These are phyloP conservation scores for Teinopalpus imperialis DNA, from an alignment of 2,888 invertebrate genomes.

Conservation along the genomic window DNA sequence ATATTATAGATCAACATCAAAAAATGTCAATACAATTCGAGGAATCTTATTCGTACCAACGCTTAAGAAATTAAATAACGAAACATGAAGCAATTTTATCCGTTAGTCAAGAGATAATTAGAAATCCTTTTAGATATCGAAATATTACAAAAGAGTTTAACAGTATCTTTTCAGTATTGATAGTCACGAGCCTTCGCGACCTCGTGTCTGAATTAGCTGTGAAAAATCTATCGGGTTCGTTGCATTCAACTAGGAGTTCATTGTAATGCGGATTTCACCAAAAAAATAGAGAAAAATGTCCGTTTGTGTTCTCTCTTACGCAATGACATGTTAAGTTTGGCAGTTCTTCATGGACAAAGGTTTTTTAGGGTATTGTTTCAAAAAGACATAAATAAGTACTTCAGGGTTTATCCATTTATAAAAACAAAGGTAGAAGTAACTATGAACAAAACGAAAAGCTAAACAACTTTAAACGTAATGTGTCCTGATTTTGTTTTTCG, in stretches of 20 bases:
- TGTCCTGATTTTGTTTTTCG: no score
- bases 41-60: no score
- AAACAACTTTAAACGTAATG: no score
- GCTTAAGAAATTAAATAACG: no score
- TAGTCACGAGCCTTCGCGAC: slow-evolving; percentile 50
- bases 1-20: no score
- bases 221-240: slow-evolving; percentile 36
- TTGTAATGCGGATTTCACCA: slow-evolving; percentile 18
- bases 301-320: no score
- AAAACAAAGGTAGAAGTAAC: no score
- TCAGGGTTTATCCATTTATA: background rate
- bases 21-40: no score
- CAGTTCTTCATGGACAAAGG: no score
- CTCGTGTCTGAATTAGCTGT: slow-evolving; percentile 41
- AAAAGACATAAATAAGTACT: background rate
- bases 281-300: slow-evolving; percentile 1
- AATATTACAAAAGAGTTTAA: slow-evolving; percentile 49
- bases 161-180: slow-evolving; percentile 50
- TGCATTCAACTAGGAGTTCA: slow-evolving; percentile 19
- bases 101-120: slow-evolving; percentile 24
- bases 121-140: slow-evolving; percentile 28
- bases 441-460: no score
- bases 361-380: background rate
- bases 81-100: slow-evolving; percentile 25
- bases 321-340: no score